Conservation (phyloP, 1,140 invertebrate species). For the Drosophila pectinifera region DNA sequence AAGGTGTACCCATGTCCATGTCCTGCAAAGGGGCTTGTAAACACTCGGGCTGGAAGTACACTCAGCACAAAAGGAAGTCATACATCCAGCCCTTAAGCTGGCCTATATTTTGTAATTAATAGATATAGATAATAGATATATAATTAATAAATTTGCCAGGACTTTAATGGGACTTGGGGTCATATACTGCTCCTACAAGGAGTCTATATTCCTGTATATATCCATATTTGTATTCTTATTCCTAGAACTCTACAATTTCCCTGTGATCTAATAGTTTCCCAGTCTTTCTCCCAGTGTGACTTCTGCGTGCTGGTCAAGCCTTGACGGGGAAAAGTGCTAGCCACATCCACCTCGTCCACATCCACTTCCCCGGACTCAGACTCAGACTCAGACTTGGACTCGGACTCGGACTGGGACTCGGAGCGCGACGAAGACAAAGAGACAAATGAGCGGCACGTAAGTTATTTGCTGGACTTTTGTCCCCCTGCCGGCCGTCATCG, state of each 20-base stretch:
- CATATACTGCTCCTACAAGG: too few species aligned
- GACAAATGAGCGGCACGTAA: conserved; percentile 83
- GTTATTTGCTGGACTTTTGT: conserved; percentile 70
- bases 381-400: not conserved
- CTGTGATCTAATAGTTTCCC: too few species aligned
- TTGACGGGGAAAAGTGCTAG: conserved; percentile 9
- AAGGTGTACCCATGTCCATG: conserved; percentile 22
- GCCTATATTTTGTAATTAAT: too few species aligned
- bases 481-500: conserved; percentile 14
- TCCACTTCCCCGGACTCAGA: not conserved
- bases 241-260: too few species aligned
- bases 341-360: conserved; percentile 15
- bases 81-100: too few species aligned
- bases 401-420: not conserved
- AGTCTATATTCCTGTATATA: too few species aligned
- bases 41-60: not conserved
- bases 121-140: too few species aligned
- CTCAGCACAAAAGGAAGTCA: not conserved
- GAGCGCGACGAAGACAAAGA: conserved; percentile 28
- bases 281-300: conserved; percentile 13
- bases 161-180: too few species aligned
- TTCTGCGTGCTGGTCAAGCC: conserved; percentile 39
- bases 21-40: conserved; percentile 24
- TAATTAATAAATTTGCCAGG: too few species aligned
- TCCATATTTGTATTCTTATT: too few species aligned